Evolutionary conservation across 1,140 invertebrate species (phyloP).

Genomic region (Leptinotarsa defecta): DNA sequence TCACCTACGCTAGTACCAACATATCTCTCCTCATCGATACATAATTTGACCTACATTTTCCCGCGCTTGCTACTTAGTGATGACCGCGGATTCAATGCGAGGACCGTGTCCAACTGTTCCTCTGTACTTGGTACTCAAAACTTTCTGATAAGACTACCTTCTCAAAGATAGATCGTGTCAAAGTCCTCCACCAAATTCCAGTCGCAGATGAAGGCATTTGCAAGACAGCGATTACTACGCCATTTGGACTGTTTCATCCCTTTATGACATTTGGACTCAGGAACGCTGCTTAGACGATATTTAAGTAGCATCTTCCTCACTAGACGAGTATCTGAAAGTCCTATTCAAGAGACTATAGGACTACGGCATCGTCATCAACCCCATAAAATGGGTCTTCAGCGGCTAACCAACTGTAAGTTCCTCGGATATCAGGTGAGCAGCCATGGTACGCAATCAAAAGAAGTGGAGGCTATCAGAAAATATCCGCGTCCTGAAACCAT

Average conservation of each 20-base stretch:
- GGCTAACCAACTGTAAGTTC: slow-evolving; percentile 38
- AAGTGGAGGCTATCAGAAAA: slow-evolving; percentile 42
- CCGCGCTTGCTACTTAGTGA: slow-evolving; percentile 44
- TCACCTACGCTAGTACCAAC: slow-evolving; percentile 21
- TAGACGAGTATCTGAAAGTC: slow-evolving; percentile 39
- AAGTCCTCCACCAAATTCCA: slow-evolving; percentile 59
- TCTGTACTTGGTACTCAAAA: slow-evolving; percentile 38
- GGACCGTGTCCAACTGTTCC: slow-evolving; percentile 52
- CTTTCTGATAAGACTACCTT: slow-evolving; percentile 56
- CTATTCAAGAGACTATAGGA: slow-evolving; percentile 41
- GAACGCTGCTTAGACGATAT: slow-evolving; percentile 61
- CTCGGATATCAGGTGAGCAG: slow-evolving; percentile 45
- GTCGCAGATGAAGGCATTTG: slow-evolving; percentile 49
- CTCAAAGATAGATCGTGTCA: slow-evolving; percentile 54
- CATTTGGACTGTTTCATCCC: slow-evolving; percentile 52
- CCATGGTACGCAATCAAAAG: slow-evolving; percentile 44
- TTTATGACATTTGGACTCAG: slow-evolving; percentile 49
- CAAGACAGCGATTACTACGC: slow-evolving; percentile 55
- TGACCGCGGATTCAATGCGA: slow-evolving; percentile 57
- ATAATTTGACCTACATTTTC: slow-evolving; percentile 44
- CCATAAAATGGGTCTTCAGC: slow-evolving; percentile 43
- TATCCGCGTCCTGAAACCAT: slow-evolving; percentile 39
- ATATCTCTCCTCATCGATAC: slow-evolving; percentile 36
- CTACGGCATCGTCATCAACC: slow-evolving; percentile 46
- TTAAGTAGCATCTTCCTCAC: slow-evolving; percentile 57